Evolutionary conservation across 2,888 invertebrate genomes (phyloP).

Genomic region (Latrodectus hesperus): DNA sequence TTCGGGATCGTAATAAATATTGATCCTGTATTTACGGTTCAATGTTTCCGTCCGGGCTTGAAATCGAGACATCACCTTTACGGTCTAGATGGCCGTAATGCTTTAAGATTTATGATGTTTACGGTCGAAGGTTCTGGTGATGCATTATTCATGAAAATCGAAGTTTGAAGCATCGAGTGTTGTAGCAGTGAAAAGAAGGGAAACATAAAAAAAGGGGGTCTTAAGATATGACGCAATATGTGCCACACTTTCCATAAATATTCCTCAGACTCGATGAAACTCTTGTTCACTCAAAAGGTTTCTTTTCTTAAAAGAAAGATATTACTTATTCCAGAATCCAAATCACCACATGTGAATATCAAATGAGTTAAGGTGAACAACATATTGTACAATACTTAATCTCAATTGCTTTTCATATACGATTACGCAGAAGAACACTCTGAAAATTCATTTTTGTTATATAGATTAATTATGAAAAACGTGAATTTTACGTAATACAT

Average conservation of each 20-base stretch:
- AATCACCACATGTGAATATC: no score
- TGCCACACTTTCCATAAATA: conserved; percentile 1
- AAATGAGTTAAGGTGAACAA: no score
- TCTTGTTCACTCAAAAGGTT: background rate
- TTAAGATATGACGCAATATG: conserved; percentile 40
- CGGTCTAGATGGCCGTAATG: conserved; percentile 44
- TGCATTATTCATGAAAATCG: conserved; percentile 68
- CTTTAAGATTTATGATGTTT: conserved; percentile 67
- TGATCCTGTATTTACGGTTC: conserved; percentile 56
- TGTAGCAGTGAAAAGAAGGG: conserved; percentile 27
- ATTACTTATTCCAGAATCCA: background rate
- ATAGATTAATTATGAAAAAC: no score
- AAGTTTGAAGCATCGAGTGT: conserved; percentile 33
- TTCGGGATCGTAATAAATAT: conserved; percentile 51
- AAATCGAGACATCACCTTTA: conserved; percentile 67
- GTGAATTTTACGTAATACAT: no score
- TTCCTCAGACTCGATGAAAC: background rate
- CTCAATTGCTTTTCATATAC: no score
- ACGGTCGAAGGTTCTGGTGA: conserved; percentile 31
- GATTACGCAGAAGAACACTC: no score
- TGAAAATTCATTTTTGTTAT: background rate
- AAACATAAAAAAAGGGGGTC: conserved; percentile 29
- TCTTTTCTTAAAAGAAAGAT: background rate
- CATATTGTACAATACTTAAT: no score
- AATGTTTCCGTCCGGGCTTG: conserved; percentile 37